Evolutionary conservation across 2,888 invertebrate genomes (phyloP), one percentile per base, ranked within the genome.

Genomic region (Cephus spinipes): DNA sequence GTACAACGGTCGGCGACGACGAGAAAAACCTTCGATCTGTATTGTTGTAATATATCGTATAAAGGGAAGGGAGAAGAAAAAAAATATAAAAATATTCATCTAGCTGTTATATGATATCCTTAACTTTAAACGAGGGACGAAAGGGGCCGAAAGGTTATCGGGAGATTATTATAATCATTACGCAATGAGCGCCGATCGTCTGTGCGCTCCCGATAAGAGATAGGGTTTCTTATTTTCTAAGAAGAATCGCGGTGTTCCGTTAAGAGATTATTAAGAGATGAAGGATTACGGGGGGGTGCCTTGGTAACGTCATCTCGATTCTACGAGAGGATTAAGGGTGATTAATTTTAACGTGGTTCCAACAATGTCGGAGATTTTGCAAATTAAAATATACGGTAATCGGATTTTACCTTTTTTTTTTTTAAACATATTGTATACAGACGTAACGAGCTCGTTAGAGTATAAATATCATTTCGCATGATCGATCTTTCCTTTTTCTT

Each of bases 71-170:
- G 68, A 15, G 32, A 69, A 69, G 35, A 68, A 69, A 30, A 69
- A 30, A 77, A 77, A 77, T 78, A 79, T 81, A 78, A 81, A 71
- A 76, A 81, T 81, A 81, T 81, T 79, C 79, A 77, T 79, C 79
- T 79, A 78, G 79, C 78, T 78, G 78, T 78, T 69, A 77, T 77
- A 79, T 77, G 76, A 78, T 79, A 78, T 74, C 23, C 55, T 23
- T 23, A 55, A 23, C 55, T 55, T 55, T 55, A 55, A 55, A 9
- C 55, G 9, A 23, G 23, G 55, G 23, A 55, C 23, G 23, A 15
- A 40, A 0, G 4, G 1, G 15, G 40, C 0, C 40, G 15, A 15
- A 40, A 23, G 2, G 23, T 55, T 55, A 12, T 36, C 36, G 55
- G 55, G 55, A 9, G 9, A 23, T 55, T 9, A 9, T 55, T 55